Percentiles rank a stretch among this genome's conserved stretches.
Evolutionary conservation across 30 jellyfish, hydroid and myxozoan species (phyloP).

Genomic region (Morbakka virulenta): DNA sequence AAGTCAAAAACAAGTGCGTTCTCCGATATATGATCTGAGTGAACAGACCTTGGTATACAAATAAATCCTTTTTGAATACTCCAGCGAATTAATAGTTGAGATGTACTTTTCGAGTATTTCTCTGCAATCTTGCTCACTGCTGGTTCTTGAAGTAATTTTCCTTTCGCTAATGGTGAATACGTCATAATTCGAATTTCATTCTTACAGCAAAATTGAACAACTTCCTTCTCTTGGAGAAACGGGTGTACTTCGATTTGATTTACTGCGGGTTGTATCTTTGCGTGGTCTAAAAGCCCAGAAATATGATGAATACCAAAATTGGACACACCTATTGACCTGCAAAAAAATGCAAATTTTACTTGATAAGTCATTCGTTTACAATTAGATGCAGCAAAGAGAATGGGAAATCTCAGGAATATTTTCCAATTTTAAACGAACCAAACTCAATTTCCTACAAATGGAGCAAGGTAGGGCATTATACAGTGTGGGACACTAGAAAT

Average conservation of each 20-base stretch:
- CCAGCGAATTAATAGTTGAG: slow-evolving; percentile 62
- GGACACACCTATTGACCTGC: slow-evolving; percentile 69
- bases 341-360: no score
- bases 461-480: no score
- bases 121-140: slow-evolving; percentile 29
- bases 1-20: slow-evolving; percentile 52
- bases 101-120: slow-evolving; percentile 28
- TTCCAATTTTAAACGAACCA: no score
- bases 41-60: slow-evolving; percentile 65
- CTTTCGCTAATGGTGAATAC: slow-evolving; percentile 68
- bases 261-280: slow-evolving; percentile 39
- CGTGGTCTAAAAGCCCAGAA: slow-evolving; percentile 13
- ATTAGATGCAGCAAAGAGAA: no score
- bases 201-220: slow-evolving; percentile 38
- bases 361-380: no score
- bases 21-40: slow-evolving; percentile 38
- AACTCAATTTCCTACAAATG: no score
- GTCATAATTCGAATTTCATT: slow-evolving; percentile 53
- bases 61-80: slow-evolving; percentile 53
- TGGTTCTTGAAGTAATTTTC: slow-evolving; percentile 43
- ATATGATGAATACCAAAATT: slow-evolving; percentile 62
- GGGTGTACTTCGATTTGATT: slow-evolving; percentile 79
- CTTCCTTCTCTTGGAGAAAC: slow-evolving; percentile 49
- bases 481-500: no score
- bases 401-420: no score